phyloP scores from a whole-genome alignment of 2,797 vertebrate genomes.

The Dendrocincla tyrannina region DNA sequence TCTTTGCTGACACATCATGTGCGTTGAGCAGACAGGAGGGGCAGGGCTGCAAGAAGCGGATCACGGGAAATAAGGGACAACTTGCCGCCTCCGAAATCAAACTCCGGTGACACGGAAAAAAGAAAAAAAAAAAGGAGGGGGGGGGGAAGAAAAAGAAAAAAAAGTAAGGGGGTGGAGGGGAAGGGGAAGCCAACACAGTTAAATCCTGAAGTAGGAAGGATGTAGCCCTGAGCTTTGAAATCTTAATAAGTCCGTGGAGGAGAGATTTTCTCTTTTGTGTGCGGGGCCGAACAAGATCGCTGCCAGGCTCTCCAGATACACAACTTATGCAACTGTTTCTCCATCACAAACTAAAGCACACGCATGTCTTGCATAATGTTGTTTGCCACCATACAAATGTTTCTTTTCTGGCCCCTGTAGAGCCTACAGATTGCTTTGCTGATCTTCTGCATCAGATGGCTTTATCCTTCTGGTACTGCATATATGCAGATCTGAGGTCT shows the following conservation, averaged over 20 bases:
- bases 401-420: conserved; percentile 20
- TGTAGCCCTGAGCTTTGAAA: not conserved
- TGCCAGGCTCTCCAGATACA: not conserved
- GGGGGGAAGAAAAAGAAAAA: accelerated
- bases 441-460: conserved; percentile 49
- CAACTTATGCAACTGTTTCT: not conserved
- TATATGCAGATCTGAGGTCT: conserved; percentile 29
- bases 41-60: not conserved
- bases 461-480: conserved; percentile 51
- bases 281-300: not conserved
- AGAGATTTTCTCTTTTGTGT: not conserved
- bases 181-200: not conserved
- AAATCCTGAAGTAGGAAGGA: not conserved
- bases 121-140: not conserved
- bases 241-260: not conserved
- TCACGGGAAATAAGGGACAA: not conserved
- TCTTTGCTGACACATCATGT: not conserved
- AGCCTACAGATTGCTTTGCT: conserved; percentile 49
- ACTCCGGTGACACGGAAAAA: not conserved
- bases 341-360: not conserved
- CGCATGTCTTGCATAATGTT: not conserved
- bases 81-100: not conserved
- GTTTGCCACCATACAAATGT: conserved; percentile 5
- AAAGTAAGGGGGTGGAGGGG: no score
- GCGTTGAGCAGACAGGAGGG: not conserved